phyloP scores from a whole-genome alignment of 2,797 vertebrate species.

The Avahi laniger region DNA sequence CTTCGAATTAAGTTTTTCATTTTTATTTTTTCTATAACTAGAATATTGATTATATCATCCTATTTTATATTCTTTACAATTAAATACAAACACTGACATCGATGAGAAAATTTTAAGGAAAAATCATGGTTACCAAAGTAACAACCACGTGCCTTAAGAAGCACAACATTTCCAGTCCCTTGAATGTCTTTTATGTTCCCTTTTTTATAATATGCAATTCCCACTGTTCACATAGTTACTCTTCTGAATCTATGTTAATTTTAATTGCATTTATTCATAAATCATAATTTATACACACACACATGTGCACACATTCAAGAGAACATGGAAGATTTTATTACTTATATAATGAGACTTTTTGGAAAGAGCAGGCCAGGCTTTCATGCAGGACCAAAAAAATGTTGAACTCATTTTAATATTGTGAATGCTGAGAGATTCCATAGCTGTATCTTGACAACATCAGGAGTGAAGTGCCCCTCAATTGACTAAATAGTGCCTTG shows the following conservation, averaged over 20 bases:
- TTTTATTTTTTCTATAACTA: not conserved
- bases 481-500: not conserved
- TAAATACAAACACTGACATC: not conserved
- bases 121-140: not conserved
- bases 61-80: not conserved
- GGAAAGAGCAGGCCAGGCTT: not conserved
- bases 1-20: not conserved
- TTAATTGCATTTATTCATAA: not conserved
- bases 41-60: not conserved
- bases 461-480: not conserved
- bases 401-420: not conserved
- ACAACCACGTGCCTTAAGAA: not conserved
- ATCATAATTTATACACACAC: not conserved
- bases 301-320: not conserved
- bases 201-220: not conserved
- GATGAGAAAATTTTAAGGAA: not conserved
- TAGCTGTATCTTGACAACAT: not conserved
- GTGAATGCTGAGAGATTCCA: not conserved
- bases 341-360: not conserved
- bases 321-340: not conserved
- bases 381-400: not conserved
- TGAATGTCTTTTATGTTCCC: not conserved
- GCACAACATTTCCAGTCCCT: not conserved
- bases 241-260: not conserved
- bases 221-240: too few relatives aligned